Conservation (phyloP, 2,797 vertebrate species). For the Gambusia yucatana region DNA sequence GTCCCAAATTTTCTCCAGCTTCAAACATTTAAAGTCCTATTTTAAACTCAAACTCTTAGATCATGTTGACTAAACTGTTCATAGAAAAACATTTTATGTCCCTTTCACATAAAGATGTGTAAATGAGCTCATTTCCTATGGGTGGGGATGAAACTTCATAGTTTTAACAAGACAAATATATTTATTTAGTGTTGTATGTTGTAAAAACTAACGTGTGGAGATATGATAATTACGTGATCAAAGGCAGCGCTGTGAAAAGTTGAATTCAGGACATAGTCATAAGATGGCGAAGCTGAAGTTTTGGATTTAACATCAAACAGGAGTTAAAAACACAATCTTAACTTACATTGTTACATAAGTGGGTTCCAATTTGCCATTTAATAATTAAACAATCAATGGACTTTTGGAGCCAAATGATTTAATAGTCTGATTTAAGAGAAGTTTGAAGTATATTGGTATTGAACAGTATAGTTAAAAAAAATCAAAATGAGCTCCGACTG, state of each 20-base stretch:
- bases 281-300: not conserved
- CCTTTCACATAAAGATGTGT: conserved; percentile 5
- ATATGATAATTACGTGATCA: not conserved
- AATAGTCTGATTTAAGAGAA: not conserved
- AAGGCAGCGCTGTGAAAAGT: not conserved
- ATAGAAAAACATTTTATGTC: not conserved
- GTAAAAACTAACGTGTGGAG: not conserved
- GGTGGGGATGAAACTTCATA: not conserved
- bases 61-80: conserved; percentile 1
- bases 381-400: too few species aligned
- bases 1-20: conserved; percentile 22
- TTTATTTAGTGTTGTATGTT: not conserved
- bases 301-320: not conserved
- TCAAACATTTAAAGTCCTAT: not conserved
- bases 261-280: not conserved
- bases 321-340: not conserved
- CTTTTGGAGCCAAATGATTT: not conserved
- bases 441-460: not conserved
- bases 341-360: not conserved
- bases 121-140: not conserved
- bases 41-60: conserved; percentile 16
- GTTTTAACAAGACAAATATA: not conserved
- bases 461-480: not conserved
- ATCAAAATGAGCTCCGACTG: not conserved
- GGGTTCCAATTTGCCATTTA: too few species aligned